phyloP scores from a whole-genome alignment of 2,888 invertebrate genomes.

The Clusia tigrina region DNA sequence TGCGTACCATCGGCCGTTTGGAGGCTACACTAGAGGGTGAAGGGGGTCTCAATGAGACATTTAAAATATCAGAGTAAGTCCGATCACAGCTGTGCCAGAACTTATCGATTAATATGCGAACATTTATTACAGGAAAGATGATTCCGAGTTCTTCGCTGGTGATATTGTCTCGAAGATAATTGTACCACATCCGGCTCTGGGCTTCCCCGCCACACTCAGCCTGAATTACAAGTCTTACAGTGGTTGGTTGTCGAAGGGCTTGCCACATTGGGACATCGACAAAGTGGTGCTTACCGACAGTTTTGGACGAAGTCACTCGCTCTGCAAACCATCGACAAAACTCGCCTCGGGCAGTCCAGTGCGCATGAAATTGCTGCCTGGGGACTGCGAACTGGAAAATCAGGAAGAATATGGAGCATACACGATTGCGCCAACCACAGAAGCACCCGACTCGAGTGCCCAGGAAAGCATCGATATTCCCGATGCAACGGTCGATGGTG shows the following conservation, averaged over 20 bases:
- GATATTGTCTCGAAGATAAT: slow-evolving; percentile 81
- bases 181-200: slow-evolving; percentile 87
- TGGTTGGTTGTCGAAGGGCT: slow-evolving; percentile 88
- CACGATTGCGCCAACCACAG: slow-evolving; percentile 43
- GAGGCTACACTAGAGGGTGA: slow-evolving; percentile 83
- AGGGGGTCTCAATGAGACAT: slow-evolving; percentile 85
- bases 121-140: slow-evolving; percentile 80
- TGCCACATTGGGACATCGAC: slow-evolving; percentile 81
- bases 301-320: slow-evolving; percentile 83
- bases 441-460: slow-evolving; percentile 49
- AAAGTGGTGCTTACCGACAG: slow-evolving; percentile 85
- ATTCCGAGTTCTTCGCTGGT: slow-evolving; percentile 76
- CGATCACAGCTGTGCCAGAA: not conserved
- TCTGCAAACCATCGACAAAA: slow-evolving; percentile 79
- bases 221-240: slow-evolving; percentile 87
- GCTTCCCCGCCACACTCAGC: slow-evolving; percentile 76
- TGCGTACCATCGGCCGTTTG: slow-evolving; percentile 74
- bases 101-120: not conserved
- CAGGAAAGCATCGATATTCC: slow-evolving; percentile 45
- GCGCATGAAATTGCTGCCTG: slow-evolving; percentile 77
- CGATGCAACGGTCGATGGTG: slow-evolving; percentile 46
- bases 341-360: slow-evolving; percentile 78
- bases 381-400: slow-evolving; percentile 76
- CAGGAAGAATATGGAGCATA: slow-evolving; percentile 57
- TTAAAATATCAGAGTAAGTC: slow-evolving; percentile 82